Conservation (phyloP, 2,888 invertebrate genomes). For the Lepidochitona cinerea region DNA sequence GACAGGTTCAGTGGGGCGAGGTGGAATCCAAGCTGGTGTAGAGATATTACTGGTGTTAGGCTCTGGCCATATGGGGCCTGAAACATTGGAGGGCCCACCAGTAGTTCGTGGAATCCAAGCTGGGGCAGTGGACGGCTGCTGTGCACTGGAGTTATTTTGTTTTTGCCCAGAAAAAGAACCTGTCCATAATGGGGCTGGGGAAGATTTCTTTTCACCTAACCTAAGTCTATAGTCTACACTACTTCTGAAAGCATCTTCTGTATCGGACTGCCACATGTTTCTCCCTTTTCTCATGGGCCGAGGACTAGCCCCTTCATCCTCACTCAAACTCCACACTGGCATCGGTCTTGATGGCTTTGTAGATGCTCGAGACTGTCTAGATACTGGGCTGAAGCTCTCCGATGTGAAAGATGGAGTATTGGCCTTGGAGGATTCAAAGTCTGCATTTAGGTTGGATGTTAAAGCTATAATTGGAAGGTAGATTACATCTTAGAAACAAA, state of each 20-base stretch:
- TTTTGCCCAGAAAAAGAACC: background rate
- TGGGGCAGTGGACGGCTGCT: background rate
- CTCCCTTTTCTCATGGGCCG: background rate
- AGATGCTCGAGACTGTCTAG: background rate
- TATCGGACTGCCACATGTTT: background rate
- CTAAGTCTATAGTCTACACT: background rate
- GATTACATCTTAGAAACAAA: too few relatives aligned
- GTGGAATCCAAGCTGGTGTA: background rate
- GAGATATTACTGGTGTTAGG: background rate
- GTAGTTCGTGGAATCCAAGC: background rate
- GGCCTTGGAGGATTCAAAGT: background rate
- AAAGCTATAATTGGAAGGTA: background rate
- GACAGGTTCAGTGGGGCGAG: background rate
- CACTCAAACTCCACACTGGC: slow-evolving; percentile 5
- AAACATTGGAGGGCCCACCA: background rate
- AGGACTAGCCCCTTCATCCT: background rate
- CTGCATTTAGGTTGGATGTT: background rate
- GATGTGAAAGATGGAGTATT: background rate
- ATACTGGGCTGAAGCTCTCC: background rate
- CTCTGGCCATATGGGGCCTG: background rate
- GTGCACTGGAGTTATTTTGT: background rate
- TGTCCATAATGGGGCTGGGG: background rate
- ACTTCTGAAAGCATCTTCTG: background rate
- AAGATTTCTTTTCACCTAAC: background rate
- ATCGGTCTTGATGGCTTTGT: slow-evolving; percentile 21